Base-by-base conservation (phyloP, 2,113 vertebrate species). In the Melanotaenia duboulayi region DNA sequence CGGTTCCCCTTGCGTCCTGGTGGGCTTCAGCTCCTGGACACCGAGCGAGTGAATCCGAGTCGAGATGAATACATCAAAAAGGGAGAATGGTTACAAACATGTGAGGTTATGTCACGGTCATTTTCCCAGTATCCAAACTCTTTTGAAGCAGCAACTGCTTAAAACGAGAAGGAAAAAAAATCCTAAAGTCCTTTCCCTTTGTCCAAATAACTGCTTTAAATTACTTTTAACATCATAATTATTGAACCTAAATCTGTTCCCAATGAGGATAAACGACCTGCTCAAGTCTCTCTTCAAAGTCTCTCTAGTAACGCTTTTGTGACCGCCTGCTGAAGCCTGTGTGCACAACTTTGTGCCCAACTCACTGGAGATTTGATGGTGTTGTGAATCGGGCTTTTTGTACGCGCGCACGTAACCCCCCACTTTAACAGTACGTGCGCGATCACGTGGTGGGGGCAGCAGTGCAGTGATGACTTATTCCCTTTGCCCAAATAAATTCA, bases 371-470 rank as follows among this genome's bases (percentile, higher is more conserved):
- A 65, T 50, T 52, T 55, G 82, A 74, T 70, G 81, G 57, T 87
- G 92, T 89, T 89, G 84, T 89, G 75, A 66, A 71, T 77, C 74
- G 22, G 35, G 60, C 32, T 56, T 10, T 35, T 46, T 37, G 76
- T 40, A 61, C 39, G 76, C 87, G 89, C 86, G 81, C 69, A 71
- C 73, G 77, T 55, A 69, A 20, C 32, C 8, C n/a, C 22, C 37
- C 46, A 42, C 40, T 55, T 65, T 65, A 42, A 76, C 4, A 2
- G 17, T 54, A 78, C 91, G 90, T 89, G 86, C 91, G 90, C 90
- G 83, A 70, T 78, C 92, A 81, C 78, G 88, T 54, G 58, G 24
- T 12, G 11, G 16, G 19, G 23, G 6, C n/a, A 49, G 12, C 16
- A 19, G 11, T 9, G 40, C 23, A 39, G 54, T 0, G 24, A 46